These are phyloP conservation scores for Planiliza haematocheilus DNA, from an alignment of 2,113 vertebrate species.

Conservation along the genomic window DNA sequence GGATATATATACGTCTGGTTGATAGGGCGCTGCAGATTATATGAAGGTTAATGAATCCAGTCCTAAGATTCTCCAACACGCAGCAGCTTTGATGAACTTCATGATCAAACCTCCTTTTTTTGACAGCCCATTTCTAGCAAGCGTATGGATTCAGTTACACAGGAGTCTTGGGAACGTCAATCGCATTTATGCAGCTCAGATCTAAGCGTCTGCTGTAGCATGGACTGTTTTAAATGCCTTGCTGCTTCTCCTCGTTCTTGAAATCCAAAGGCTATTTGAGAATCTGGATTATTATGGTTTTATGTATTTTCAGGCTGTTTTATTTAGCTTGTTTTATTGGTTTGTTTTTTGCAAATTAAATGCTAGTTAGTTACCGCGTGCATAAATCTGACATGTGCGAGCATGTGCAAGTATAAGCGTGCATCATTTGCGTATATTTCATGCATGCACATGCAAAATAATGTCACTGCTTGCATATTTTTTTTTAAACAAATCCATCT, in stretches of 20 bases:
- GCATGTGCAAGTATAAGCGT: no score
- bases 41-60: neutral
- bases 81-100: constrained; percentile 15
- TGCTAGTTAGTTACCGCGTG: no score
- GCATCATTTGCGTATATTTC: no score
- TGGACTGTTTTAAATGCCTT: neutral
- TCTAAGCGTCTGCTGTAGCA: neutral
- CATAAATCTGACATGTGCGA: no score
- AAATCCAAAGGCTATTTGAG: no score
- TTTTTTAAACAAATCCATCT: no score
- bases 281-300: neutral
- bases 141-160: neutral
- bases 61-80: neutral
- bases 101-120: neutral
- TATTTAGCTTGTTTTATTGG: no score
- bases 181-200: neutral
- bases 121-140: neutral
- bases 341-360: no score
- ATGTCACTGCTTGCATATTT: no score
- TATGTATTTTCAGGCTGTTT: neutral
- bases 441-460: no score
- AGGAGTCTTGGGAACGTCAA: neutral
- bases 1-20: neutral
- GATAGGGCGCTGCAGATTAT: neutral
- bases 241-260: neutral